Percentiles rank a stretch among this genome's conserved stretches.
These are phyloP conservation scores for Dendrophyllia cribrosa DNA, from an alignment of 64 coral and sea anemone genomes.

Conservation along the genomic window DNA sequence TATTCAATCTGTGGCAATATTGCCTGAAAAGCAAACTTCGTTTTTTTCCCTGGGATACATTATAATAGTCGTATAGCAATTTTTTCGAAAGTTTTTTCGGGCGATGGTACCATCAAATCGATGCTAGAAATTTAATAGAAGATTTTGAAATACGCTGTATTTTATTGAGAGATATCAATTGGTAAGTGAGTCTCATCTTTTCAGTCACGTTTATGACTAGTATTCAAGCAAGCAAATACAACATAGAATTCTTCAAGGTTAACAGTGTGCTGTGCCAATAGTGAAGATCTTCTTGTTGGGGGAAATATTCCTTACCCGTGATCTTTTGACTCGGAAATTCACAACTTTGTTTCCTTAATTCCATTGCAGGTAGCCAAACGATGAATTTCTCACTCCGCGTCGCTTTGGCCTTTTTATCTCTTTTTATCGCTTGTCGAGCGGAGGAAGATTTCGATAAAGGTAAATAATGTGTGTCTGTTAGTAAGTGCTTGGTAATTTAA, in stretches of 20 bases:
- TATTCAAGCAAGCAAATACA: too few relatives aligned
- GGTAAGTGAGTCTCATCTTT: background rate
- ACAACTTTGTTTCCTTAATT: background rate
- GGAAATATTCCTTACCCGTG: background rate
- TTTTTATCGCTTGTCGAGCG: background rate
- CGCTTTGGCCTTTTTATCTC: background rate
- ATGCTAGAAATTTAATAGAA: background rate
- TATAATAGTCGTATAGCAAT: background rate
- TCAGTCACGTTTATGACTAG: background rate
- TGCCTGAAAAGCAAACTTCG: background rate
- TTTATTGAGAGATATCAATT: background rate
- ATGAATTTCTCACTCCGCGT: background rate
- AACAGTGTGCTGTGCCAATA: background rate
- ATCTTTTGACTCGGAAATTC: conserved; percentile 28
- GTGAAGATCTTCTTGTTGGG: background rate
- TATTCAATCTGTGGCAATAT: conserved; percentile 15
- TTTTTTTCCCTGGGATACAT: background rate
- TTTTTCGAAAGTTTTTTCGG: background rate
- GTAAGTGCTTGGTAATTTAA: background rate
- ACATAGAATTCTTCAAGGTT: too few relatives aligned
- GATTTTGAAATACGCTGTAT: conserved; percentile 48
- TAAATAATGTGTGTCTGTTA: background rate
- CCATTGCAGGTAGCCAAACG: conserved; percentile 13
- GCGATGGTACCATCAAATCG: background rate
- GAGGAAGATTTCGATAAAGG: conserved; percentile 37